Conservation (phyloP, 2,797 vertebrate species). For the Mormyrus proboscirostris region DNA sequence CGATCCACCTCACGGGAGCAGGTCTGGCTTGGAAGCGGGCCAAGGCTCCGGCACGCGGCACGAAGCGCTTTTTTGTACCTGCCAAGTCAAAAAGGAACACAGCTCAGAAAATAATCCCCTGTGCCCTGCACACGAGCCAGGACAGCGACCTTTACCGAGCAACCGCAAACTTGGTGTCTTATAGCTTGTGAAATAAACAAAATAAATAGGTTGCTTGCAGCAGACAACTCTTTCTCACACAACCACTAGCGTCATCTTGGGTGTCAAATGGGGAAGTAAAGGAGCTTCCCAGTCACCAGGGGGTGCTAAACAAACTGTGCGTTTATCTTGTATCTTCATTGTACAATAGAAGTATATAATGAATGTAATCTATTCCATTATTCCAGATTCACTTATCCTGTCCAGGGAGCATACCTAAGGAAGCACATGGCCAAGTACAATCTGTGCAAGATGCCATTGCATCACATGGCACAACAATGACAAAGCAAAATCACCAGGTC, state of each 20-base stretch:
- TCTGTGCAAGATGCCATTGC: not conserved
- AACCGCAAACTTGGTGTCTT: not conserved
- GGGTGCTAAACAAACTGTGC: not conserved
- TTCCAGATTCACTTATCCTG: not conserved
- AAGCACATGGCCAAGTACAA: not conserved
- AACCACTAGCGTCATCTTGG: not conserved
- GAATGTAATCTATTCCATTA: not conserved
- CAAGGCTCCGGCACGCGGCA: not conserved
- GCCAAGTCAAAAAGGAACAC: not conserved
- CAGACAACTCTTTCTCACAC: not conserved
- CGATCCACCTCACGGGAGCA: constrained; percentile 40
- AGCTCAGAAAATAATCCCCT: not conserved
- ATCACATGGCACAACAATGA: not conserved
- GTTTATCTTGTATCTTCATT: not conserved
- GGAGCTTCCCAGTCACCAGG: not conserved
- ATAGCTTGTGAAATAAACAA: not conserved
- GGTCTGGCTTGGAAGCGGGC: not conserved
- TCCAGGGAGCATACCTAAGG: not conserved
- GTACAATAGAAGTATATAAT: not conserved
- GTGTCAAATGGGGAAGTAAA: not conserved
- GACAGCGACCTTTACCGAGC: not conserved
- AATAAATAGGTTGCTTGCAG: not conserved
- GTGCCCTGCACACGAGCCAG: not conserved
- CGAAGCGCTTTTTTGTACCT: not conserved
- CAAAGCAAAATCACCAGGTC: not conserved